Conservation (phyloP, 2,888 invertebrate species). For the Drosophila pseudotalamancana region DNA sequence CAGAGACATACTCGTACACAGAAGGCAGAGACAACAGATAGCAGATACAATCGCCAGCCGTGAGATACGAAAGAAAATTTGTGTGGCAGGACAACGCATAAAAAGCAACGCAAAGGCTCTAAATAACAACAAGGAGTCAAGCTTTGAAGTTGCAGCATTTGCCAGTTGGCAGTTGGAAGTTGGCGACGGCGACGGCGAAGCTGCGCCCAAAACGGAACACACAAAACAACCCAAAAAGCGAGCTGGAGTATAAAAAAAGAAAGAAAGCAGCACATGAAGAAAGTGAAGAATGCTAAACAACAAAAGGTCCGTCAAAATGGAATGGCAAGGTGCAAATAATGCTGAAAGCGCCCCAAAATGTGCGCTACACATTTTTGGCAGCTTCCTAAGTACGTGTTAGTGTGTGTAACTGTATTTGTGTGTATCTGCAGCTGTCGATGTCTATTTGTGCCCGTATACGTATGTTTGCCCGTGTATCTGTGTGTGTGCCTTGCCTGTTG, state of each 20-base stretch:
- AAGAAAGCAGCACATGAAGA: constrained; percentile 28
- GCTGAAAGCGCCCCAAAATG: constrained; percentile 69
- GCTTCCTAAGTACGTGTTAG: constrained; percentile 63
- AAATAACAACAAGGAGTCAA: constrained; percentile 70
- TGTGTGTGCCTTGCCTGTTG: constrained; percentile 64
- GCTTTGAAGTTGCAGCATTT: constrained; percentile 70
- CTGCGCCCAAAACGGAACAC: constrained; percentile 43
- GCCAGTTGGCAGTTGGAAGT: constrained; percentile 15
- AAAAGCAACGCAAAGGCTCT: constrained; percentile 66
- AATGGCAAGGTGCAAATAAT: constrained; percentile 75
- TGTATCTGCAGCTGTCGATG: constrained; percentile 26
- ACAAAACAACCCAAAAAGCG: constrained; percentile 27
- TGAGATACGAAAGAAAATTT: constrained; percentile 58
- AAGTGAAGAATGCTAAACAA: constrained; percentile 59
- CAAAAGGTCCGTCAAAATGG: constrained; percentile 49
- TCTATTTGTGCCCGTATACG: constrained; percentile 17
- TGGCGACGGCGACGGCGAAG: constrained; percentile 43
- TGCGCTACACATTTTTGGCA: constrained; percentile 71
- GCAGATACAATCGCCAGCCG: constrained; percentile 58
- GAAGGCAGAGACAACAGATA: constrained; percentile 31
- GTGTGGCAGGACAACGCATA: constrained; percentile 60
- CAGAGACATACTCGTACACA: background rate
- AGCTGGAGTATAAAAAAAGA: background rate
- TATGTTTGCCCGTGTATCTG: constrained; percentile 21
- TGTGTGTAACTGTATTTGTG: constrained; percentile 29